Evolutionary conservation across 2,888 invertebrate species (phyloP), one percentile per base, ranked within the genome.

Genomic region (Magallana nippona): DNA sequence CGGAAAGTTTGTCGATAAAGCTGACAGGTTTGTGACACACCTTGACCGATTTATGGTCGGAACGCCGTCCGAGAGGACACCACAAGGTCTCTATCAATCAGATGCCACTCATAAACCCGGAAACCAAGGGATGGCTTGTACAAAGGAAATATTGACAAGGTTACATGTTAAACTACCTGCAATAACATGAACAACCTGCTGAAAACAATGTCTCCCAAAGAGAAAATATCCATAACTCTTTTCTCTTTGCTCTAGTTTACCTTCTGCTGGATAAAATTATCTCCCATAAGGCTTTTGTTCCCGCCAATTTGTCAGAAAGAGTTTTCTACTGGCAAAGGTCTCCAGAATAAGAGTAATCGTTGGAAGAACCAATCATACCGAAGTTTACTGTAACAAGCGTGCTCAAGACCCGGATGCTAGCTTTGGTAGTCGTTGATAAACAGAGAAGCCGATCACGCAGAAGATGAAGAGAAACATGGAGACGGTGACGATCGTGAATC

Each of bases 391-490:
- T 44, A 44, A 44, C 8, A 44, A 44, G 44, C 60, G 8, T 32
- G 19, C 32, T 71, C 71, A 71, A 11, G 71, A 32, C 10, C 27
- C 27, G 5, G 71, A 27, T 13, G 1, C 27, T 71, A 71, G 27
- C n/a, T 55, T 77, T n/a, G 55, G 62, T 32, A 85, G 60, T 19
- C 83, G 19, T 27, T 86, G 63, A 79, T 86, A 32, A 81, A 87
- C 79, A 57, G 84, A 71, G 77, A 81, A 71, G 82, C 84, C 84
- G 17, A 83, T 79, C 11, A 83, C 83, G 32, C 79, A 79, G 56
- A 83, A 63, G 15, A 83, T 55, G 62, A 83, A 83, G 19, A 83
- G n/a, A 19, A 79, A 63, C 55, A 83, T 83, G 10, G 63, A 63
- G 15, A 79, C 62, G 22, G 83, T 63, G 3, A 79, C 77, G 8